Percentiles rank a stretch among this genome's conserved stretches.
Conservation (phyloP, 2,113 vertebrate species). For the Raja brachyura region DNA sequence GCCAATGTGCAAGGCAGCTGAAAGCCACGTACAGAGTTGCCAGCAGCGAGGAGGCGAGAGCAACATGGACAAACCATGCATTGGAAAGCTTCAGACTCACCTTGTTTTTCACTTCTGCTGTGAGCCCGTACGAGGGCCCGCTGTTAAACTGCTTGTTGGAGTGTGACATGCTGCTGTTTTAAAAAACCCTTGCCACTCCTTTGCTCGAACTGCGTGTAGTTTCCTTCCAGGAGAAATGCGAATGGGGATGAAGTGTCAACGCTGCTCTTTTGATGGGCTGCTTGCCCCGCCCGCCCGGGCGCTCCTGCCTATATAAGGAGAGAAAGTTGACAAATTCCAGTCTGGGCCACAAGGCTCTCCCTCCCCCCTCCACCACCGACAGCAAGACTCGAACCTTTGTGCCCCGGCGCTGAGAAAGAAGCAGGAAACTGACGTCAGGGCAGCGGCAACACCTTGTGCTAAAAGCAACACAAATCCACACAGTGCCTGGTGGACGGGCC, state of each 20-base stretch:
- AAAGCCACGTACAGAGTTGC: not conserved
- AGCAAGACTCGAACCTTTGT: too few species aligned
- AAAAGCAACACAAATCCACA: not conserved
- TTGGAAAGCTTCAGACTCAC: not conserved
- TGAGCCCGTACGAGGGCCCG: not conserved
- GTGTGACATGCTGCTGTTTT: not conserved
- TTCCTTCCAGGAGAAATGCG: not conserved
- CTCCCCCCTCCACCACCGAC: not conserved
- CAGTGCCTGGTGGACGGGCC: too few species aligned
- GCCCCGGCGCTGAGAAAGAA: not conserved
- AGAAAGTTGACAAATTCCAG: conserved; percentile 33
- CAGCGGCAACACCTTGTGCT: not conserved
- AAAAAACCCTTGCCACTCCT: too few species aligned
- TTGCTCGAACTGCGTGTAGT: not conserved
- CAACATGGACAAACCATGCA: not conserved
- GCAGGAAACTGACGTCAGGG: conserved; percentile 18
- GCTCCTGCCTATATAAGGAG: not conserved
- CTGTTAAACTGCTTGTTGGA: not conserved
- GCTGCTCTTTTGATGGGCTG: not conserved
- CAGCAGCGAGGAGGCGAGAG: not conserved
- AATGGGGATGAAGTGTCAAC: not conserved
- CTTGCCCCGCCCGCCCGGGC: not conserved
- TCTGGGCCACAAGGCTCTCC: not conserved
- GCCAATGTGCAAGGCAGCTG: not conserved
- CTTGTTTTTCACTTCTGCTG: not conserved